phyloP scores from a whole-genome alignment of 2,797 vertebrate genomes.

The Danio aesculapii region DNA sequence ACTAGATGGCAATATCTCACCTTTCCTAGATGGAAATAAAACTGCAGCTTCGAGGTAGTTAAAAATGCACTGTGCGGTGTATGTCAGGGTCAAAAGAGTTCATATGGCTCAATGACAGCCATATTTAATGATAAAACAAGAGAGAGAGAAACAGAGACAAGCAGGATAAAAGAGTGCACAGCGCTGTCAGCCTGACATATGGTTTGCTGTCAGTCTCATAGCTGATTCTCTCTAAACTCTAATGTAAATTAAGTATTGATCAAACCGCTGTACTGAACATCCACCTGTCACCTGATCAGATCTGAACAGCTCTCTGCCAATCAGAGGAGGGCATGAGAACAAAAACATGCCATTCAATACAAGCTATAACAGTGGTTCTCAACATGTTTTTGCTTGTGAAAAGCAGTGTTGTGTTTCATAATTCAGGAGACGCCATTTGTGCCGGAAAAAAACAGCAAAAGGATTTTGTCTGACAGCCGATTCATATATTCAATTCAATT shows the following conservation, averaged over 20 bases:
- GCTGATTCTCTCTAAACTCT: slow-evolving; percentile 40
- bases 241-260: slow-evolving; percentile 45
- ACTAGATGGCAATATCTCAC: slow-evolving; percentile 47
- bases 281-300: slow-evolving; percentile 23
- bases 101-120: slow-evolving; percentile 20
- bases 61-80: not conserved
- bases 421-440: not conserved
- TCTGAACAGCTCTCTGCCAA: slow-evolving; percentile 33
- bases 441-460: too few relatives aligned
- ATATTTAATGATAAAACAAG: slow-evolving; percentile 24
- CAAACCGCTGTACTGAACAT: slow-evolving; percentile 24
- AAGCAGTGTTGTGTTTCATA: not conserved
- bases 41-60: not conserved
- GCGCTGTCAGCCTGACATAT: slow-evolving; percentile 20
- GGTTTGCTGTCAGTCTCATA: slow-evolving; percentile 31
- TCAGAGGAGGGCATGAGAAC: slow-evolving; percentile 1
- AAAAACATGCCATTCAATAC: not conserved
- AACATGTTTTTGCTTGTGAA: not conserved
- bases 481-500: too few relatives aligned
- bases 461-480: too few relatives aligned
- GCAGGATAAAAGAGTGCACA: slow-evolving; percentile 30
- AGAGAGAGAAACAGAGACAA: not conserved
- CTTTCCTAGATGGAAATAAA: slow-evolving; percentile 1
- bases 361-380: not conserved
- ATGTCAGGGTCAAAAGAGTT: slow-evolving; percentile 34